Conservation (phyloP, 1,140 invertebrate genomes). For the Drosophila tani region DNA sequence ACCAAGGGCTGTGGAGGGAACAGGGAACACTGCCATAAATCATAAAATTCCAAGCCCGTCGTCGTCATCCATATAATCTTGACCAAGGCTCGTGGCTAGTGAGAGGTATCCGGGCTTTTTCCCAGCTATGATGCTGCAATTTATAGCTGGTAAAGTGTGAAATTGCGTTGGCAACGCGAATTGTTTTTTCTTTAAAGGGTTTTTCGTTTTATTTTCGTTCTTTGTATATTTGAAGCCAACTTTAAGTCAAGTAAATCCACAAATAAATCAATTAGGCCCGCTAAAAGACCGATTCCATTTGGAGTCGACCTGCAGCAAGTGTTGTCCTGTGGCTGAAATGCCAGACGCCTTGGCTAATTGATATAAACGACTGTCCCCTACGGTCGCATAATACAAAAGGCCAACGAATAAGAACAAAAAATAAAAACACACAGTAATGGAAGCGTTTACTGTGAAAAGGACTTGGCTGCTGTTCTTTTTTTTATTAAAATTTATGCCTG, state of each 20-base stretch:
- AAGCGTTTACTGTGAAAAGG: slow-evolving; percentile 43
- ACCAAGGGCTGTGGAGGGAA: slow-evolving; percentile 9
- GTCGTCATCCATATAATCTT: slow-evolving; percentile 79
- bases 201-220: background rate
- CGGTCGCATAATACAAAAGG: slow-evolving; percentile 42
- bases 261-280: slow-evolving; percentile 68
- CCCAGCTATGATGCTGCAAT: slow-evolving; percentile 76
- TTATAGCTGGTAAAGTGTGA: slow-evolving; percentile 82
- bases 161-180: slow-evolving; percentile 74
- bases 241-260: slow-evolving; percentile 39
- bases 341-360: slow-evolving; percentile 68
- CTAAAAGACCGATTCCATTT: slow-evolving; percentile 23
- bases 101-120: slow-evolving; percentile 47
- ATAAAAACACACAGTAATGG: slow-evolving; percentile 6
- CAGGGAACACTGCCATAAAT: slow-evolving; percentile 67
- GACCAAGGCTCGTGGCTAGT: slow-evolving; percentile 50
- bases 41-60: slow-evolving; percentile 78
- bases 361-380: slow-evolving; percentile 80
- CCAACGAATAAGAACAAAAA: background rate
- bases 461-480: slow-evolving; percentile 37
- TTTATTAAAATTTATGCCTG: slow-evolving; percentile 75
- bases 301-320: slow-evolving; percentile 37
- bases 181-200: slow-evolving; percentile 57
- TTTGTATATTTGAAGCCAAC: slow-evolving; percentile 9
- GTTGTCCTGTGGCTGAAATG: slow-evolving; percentile 55